Evolutionary conservation across 1,140 invertebrate species (phyloP).

Genomic region (Belonocnema kinseyi): DNA sequence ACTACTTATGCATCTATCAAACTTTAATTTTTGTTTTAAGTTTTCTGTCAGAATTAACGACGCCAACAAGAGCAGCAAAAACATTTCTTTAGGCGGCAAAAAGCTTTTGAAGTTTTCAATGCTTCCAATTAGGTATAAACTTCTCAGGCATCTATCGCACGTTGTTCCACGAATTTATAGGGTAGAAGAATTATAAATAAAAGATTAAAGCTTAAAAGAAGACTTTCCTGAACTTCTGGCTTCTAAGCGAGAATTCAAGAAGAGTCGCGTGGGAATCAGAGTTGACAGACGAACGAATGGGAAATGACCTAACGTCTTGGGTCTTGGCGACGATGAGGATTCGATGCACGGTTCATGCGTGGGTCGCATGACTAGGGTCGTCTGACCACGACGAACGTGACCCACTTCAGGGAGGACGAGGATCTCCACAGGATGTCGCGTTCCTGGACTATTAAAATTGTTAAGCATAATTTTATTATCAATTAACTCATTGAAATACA

Average conservation of each 20-base stretch:
- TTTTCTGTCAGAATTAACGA: too few species aligned
- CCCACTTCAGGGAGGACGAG: conserved; percentile 28
- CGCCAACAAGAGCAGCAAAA: too few species aligned
- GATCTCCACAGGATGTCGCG: conserved; percentile 35
- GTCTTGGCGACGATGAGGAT: conserved; percentile 1
- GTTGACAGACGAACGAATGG: not conserved
- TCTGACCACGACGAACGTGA: conserved; percentile 33
- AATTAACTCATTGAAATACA: too few species aligned
- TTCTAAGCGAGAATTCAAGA: not conserved
- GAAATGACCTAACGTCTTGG: not conserved
- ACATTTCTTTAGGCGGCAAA: too few species aligned
- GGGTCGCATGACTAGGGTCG: not conserved
- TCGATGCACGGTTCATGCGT: not conserved
- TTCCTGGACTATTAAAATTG: conserved; percentile 33
- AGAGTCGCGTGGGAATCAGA: not conserved
- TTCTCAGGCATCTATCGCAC: too few species aligned
- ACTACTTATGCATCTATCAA: too few species aligned
- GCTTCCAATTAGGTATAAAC: too few species aligned
- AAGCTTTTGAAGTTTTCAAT: too few species aligned
- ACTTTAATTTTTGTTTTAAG: too few species aligned
- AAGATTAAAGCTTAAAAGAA: not conserved
- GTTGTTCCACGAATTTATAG: too few species aligned
- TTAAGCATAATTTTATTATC: not conserved
- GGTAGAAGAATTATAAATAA: too few species aligned
- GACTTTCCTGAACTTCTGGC: not conserved